Evolutionary conservation across 2,888 invertebrate species (phyloP).

Genomic region (Drosophila koepferae): DNA sequence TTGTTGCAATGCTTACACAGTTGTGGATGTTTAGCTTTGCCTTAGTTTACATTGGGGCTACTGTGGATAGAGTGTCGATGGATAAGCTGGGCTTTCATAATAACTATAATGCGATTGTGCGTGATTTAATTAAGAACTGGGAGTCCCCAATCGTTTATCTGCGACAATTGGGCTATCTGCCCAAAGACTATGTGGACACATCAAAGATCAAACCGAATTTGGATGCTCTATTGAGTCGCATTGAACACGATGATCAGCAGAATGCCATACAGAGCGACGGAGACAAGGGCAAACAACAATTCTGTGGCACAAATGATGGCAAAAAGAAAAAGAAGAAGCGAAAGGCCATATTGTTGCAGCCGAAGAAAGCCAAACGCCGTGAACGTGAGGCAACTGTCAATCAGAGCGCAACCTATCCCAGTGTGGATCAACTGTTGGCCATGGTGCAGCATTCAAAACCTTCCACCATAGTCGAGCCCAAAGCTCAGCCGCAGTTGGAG

Average conservation of each 20-base stretch:
- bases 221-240: constrained; percentile 57
- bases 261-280: background rate
- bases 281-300: constrained; percentile 5
- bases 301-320: background rate
- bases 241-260: constrained; percentile 35
- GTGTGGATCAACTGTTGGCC: constrained; percentile 27
- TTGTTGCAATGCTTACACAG: constrained; percentile 32
- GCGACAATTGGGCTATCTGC: constrained; percentile 53
- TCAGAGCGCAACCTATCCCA: constrained; percentile 15
- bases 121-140: constrained; percentile 63
- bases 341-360: background rate
- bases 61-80: constrained; percentile 12
- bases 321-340: constrained; percentile 9
- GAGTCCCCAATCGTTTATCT: constrained; percentile 61
- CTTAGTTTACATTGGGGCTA: background rate
- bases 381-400: background rate
- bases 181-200: constrained; percentile 59
- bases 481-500: background rate
- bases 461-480: background rate
- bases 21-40: constrained; percentile 11
- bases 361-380: background rate
- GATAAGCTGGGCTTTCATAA: constrained; percentile 34
- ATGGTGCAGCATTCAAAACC: constrained; percentile 1
- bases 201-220: constrained; percentile 58
- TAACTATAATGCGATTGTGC: constrained; percentile 52